Percentiles rank a stretch among this genome's conserved stretches.
Conservation (phyloP, 2,888 invertebrate genomes). For the Ormyrus labotus region DNA sequence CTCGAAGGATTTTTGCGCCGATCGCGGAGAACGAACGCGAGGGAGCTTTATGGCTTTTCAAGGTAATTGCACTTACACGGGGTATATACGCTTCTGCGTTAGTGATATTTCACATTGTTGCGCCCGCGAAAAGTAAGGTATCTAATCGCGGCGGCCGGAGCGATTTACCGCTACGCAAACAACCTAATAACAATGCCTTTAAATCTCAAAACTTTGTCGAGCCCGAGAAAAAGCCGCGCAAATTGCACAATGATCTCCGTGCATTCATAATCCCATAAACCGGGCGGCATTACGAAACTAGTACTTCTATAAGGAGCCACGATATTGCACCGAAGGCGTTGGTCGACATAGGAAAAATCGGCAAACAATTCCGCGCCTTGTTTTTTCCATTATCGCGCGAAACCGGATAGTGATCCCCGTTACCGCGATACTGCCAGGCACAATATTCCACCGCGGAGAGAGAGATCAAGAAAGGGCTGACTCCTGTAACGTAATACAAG, state of each 20-base stretch:
- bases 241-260: slow-evolving; percentile 16
- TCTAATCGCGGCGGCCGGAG: not conserved
- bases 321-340: slow-evolving; percentile 37
- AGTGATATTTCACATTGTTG: slow-evolving; percentile 13
- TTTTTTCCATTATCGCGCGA: slow-evolving; percentile 53
- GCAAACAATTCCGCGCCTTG: slow-evolving; percentile 44
- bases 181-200: slow-evolving; percentile 18
- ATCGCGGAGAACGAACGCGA: not conserved
- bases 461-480: too few species aligned
- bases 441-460: too few species aligned
- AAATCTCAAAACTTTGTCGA: not conserved
- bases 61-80: slow-evolving; percentile 10
- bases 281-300: slow-evolving; percentile 36
- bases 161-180: slow-evolving; percentile 21
- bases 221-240: not conserved
- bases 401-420: slow-evolving; percentile 52
- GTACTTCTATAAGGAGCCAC: not conserved
- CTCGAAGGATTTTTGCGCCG: not conserved
- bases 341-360: slow-evolving; percentile 10
- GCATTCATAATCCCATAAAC: slow-evolving; percentile 19
- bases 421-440: slow-evolving; percentile 38
- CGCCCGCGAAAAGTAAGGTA: not conserved
- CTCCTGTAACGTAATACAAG: too few species aligned
- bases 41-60: slow-evolving; percentile 15
- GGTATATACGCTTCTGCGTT: not conserved